Evolutionary conservation across 2,113 vertebrate genomes (phyloP), one percentile per base, ranked within the genome.

Genomic region (Anolis sagrei): DNA sequence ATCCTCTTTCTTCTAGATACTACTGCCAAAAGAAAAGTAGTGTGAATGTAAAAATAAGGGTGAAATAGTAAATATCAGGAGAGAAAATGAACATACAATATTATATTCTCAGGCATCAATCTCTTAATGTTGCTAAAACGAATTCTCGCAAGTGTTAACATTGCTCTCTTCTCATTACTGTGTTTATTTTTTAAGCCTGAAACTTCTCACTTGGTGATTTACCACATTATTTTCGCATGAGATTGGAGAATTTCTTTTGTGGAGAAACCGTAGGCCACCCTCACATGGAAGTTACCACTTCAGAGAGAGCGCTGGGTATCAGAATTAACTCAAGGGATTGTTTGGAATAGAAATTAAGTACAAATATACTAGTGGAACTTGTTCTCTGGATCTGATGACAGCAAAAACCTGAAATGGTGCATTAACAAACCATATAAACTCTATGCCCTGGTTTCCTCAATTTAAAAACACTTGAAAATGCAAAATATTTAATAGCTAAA

Each of bases 51-150:
- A 58, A 86, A 86, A 69, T 23, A 75, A 86, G 70, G 58, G 19
- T 66, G 81, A 58, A 61, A 85, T 44, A 58, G 23, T 79, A 84
- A 75, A 81, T 2, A 34, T 82, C 27, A 54, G 87, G 88, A 76
- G 81, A 90, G 75, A 87, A 11, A 74, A 86, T 32, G 78, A 90
- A 83, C 83, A 89, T 74, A n/a, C n/a, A n/a, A n/a, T n/a, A 86
- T 86, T 14, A 75, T 82, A 39, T 29, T 73, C 27, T 83, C 11
- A 27, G 62, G 62, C 54, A 84, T 90, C 88, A 48, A 82, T 89
- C 88, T 84, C 34, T 81, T 90, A 83, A 80, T 79, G 69, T 74
- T 88, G 21, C 44, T 82, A 82, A 76, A 4, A 51, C 85, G 79
- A 82, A 69, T 69, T 48, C 51, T 62, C 79, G 79, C 75, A 89